These are phyloP conservation scores for Cacatua alba DNA, from an alignment of 2,113 vertebrate genomes.

Conservation along the genomic window DNA sequence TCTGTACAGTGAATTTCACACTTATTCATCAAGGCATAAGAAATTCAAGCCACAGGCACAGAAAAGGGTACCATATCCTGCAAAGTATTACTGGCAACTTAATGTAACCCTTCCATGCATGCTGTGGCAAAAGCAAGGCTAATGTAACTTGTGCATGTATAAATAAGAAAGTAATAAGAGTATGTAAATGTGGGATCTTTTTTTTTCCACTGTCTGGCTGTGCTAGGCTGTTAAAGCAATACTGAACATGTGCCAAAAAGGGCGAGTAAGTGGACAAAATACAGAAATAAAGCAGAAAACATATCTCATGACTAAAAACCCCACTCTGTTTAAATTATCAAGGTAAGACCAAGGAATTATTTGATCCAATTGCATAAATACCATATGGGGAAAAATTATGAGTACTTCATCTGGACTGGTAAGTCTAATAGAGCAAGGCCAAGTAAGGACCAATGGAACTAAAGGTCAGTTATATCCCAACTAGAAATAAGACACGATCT, in stretches of 20 bases:
- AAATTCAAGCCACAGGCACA: background rate
- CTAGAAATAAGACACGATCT: background rate
- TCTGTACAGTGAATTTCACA: background rate
- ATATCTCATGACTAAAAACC: background rate
- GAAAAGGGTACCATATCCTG: background rate
- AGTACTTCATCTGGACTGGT: background rate
- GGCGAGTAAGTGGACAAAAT: background rate
- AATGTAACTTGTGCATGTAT: background rate
- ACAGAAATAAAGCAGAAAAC: background rate
- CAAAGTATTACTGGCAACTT: background rate
- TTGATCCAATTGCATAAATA: constrained; percentile 12
- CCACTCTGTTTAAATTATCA: background rate
- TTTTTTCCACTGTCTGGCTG: background rate
- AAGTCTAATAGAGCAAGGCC: background rate
- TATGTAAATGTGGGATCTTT: background rate
- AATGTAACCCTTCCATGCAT: background rate
- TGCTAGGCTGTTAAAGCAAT: background rate
- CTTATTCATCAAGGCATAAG: background rate
- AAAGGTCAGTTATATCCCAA: constrained; percentile 26
- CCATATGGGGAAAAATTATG: background rate
- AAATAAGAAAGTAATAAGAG: background rate
- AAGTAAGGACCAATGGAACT: constrained; percentile 10
- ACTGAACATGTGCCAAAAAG: background rate
- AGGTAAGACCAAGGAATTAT: background rate
- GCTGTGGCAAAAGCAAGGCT: background rate